These are phyloP conservation scores for Morbakka virulenta DNA, from an alignment of 30 jellyfish, hydroid and myxozoan species.

Conservation along the genomic window DNA sequence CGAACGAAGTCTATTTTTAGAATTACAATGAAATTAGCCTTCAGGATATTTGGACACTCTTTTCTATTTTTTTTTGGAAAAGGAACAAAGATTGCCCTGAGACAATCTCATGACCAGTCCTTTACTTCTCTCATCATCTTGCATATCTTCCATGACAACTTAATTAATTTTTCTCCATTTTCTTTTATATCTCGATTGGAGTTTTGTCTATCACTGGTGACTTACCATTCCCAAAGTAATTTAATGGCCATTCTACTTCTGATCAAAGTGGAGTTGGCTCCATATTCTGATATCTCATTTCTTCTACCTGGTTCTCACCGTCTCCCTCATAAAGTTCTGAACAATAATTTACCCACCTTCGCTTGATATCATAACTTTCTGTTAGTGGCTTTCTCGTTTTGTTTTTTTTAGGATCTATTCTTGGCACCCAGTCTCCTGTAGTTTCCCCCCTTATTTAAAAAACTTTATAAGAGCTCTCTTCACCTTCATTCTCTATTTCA, in stretches of 20 bases:
- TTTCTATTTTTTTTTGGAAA: not conserved
- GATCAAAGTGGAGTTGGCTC: not conserved
- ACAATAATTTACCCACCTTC: conserved; percentile 3
- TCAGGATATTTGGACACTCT: not conserved
- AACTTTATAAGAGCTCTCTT: not conserved
- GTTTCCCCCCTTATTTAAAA: not conserved
- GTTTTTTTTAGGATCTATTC: not conserved
- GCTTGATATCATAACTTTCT: conserved; percentile 2
- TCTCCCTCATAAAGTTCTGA: not conserved
- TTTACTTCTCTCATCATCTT: conserved; percentile 13
- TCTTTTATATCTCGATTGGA: conserved; percentile 26
- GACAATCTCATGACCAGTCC: conserved; percentile 2
- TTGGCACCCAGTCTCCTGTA: conserved; percentile 1
- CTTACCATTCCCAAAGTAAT: conserved; percentile 12
- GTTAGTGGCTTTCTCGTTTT: not conserved
- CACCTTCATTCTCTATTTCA: not conserved
- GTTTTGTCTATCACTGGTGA: conserved; percentile 13
- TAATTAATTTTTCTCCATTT: not conserved
- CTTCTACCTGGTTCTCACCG: not conserved
- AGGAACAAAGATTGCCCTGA: conserved; percentile 6
- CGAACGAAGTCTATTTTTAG: too few species aligned
- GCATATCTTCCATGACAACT: not conserved
- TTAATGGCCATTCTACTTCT: not conserved
- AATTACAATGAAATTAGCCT: not conserved
- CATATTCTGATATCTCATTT: not conserved